Evolutionary conservation across 2,113 vertebrate species (phyloP).

Genomic region (Erythrocercus mccallii): DNA sequence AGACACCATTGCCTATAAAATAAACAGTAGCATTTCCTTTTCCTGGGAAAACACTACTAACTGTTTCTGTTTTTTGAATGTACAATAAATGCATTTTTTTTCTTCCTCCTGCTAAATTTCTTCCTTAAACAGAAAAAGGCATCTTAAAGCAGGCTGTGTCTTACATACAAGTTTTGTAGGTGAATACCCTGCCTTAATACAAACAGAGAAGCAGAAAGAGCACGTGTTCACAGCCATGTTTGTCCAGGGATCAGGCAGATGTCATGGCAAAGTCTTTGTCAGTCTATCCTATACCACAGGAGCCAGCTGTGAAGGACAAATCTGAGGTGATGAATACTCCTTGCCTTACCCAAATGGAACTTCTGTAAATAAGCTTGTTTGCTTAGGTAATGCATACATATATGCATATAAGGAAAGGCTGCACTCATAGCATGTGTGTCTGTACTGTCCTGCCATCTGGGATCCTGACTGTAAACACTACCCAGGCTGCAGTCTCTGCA

Average conservation of each 20-base stretch:
- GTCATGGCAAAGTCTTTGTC: conserved; percentile 39
- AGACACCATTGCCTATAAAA: not conserved
- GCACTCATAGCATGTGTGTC: not conserved
- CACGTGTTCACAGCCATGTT: conserved; percentile 21
- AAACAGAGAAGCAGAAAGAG: conserved; percentile 34
- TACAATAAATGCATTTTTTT: not conserved
- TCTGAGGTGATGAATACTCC: not conserved
- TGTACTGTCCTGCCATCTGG: not conserved
- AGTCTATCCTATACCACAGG: not conserved
- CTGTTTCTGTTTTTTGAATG: not conserved
- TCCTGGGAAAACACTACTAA: not conserved
- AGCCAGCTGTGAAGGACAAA: conserved; percentile 28
- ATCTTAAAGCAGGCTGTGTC: not conserved
- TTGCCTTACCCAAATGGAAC: not conserved
- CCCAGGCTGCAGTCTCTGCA: not conserved
- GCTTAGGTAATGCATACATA: not conserved
- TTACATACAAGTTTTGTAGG: not conserved
- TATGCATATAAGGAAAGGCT: not conserved
- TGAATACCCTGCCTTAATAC: not conserved
- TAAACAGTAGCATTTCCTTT: not conserved
- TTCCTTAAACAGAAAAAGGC: not conserved
- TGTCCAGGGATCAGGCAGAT: conserved; percentile 48
- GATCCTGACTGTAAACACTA: not conserved
- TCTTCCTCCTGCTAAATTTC: not conserved
- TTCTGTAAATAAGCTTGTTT: conserved; percentile 29